These are phyloP conservation scores for Catharus fuscescens DNA, from an alignment of 2,113 vertebrate species.

Conservation along the genomic window DNA sequence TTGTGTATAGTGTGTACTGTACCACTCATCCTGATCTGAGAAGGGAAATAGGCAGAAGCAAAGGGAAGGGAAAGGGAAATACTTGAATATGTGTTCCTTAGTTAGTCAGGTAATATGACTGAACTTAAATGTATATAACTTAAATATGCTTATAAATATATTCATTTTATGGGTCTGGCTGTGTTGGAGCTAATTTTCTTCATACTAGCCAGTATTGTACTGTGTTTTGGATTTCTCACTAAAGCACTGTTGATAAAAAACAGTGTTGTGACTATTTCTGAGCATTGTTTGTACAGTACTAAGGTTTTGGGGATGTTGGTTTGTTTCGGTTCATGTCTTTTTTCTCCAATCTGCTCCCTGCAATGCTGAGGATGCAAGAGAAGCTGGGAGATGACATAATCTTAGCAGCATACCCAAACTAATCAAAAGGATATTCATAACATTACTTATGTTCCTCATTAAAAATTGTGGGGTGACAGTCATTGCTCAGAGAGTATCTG, in stretches of 20 bases:
- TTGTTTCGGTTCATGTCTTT: fast-evolving
- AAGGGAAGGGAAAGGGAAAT: background rate
- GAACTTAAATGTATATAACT: background rate
- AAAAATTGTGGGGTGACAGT: background rate
- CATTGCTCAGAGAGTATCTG: background rate
- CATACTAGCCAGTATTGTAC: background rate
- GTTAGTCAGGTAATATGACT: background rate
- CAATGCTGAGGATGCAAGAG: background rate
- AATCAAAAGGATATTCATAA: background rate
- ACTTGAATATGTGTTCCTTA: background rate
- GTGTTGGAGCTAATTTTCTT: background rate
- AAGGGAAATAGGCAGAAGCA: background rate
- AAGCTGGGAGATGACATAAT: background rate
- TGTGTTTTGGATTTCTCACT: background rate
- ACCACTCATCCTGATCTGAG: background rate
- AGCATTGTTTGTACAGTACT: background rate
- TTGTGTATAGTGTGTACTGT: fast-evolving
- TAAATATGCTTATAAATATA: background rate
- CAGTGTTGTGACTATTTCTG: background rate
- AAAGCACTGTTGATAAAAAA: background rate
- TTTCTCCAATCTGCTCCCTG: fast-evolving
- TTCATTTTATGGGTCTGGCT: background rate
- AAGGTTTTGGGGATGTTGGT: fast-evolving
- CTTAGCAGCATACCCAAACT: background rate
- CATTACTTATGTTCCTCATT: background rate